These are phyloP conservation scores for Agapornis canus DNA, from an alignment of 2,797 vertebrate species.

Conservation along the genomic window DNA sequence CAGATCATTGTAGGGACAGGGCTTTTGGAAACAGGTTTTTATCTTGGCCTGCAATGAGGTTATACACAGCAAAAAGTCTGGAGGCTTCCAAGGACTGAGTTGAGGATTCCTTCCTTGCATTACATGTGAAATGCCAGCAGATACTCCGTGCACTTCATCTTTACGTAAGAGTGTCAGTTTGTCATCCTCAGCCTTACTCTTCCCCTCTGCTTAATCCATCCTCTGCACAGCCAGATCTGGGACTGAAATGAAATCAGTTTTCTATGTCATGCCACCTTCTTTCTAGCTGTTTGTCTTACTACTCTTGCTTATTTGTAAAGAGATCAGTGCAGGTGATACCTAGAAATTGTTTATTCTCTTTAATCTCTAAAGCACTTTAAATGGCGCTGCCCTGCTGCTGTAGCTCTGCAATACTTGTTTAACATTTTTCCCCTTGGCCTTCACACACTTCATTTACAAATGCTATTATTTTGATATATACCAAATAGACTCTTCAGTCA, in stretches of 20 bases:
- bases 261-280: neutral
- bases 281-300: neutral
- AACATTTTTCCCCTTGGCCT: neutral
- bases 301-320: slow-evolving; percentile 2
- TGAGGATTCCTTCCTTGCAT: neutral
- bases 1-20: neutral
- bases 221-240: neutral
- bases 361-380: neutral
- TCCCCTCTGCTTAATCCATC: neutral
- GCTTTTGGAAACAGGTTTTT: neutral
- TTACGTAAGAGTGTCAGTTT: neutral
- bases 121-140: neutral
- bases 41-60: neutral
- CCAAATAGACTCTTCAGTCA: neutral
- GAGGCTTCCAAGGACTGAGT: neutral
- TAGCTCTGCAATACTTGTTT: neutral
- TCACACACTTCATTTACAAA: neutral
- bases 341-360: neutral
- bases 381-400: neutral
- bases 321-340: neutral
- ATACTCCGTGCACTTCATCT: neutral
- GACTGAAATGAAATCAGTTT: neutral
- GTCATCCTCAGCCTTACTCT: neutral
- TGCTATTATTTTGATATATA: neutral
- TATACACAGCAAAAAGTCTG: neutral